Conservation (phyloP, 2,888 invertebrate species). For the Drosophila pseudotalamancana region DNA sequence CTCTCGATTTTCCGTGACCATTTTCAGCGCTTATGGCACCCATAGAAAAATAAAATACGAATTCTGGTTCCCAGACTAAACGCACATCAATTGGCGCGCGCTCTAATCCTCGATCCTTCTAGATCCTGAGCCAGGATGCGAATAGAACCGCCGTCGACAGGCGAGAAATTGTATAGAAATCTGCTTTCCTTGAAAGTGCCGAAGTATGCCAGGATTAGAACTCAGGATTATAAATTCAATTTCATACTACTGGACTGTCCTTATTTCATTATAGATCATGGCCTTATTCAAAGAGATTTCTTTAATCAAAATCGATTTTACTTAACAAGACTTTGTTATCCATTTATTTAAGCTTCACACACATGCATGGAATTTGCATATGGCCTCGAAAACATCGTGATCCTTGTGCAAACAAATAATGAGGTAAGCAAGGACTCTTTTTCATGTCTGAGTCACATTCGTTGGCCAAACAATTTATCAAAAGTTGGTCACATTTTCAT, state of each 20-base stretch:
- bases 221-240: too few relatives aligned
- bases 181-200: constrained; percentile 16
- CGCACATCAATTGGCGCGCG: constrained; percentile 40
- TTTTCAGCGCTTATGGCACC: constrained; percentile 41
- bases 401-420: background rate
- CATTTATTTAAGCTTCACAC: too few relatives aligned
- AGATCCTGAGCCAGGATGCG: too few relatives aligned
- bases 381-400: background rate
- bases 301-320: too few relatives aligned
- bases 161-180: constrained; percentile 16
- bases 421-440: background rate
- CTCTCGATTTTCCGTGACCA: constrained; percentile 35
- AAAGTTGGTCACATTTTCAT: constrained; percentile 9
- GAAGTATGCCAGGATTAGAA: background rate
- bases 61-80: constrained; percentile 33
- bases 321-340: too few relatives aligned
- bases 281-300: too few relatives aligned
- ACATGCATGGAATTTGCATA: background rate
- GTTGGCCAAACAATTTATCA: constrained; percentile 4
- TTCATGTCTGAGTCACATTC: constrained; percentile 30
- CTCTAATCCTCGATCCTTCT: constrained; percentile 25
- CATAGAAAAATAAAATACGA: constrained; percentile 4
- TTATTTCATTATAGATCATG: too few relatives aligned
- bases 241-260: too few relatives aligned
- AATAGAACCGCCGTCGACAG: constrained; percentile 4